These are phyloP conservation scores for Drosophila cardini DNA, from an alignment of 1,140 invertebrate genomes.

Conservation along the genomic window DNA sequence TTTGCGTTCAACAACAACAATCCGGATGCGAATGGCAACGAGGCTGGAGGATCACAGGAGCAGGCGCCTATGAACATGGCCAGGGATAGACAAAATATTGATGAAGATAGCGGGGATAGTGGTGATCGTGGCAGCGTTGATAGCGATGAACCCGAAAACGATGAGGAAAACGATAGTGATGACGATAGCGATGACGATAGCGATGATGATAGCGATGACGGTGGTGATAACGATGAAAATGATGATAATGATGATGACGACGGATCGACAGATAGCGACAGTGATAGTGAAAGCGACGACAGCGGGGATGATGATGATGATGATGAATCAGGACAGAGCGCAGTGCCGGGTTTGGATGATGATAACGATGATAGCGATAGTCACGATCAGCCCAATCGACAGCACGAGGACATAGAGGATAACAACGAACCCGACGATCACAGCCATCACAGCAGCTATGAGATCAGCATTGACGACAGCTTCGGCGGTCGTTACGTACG, in stretches of 20 bases:
- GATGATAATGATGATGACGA: background rate
- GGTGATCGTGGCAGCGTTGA: background rate
- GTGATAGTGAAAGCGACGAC: background rate
- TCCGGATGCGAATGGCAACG: slow-evolving; percentile 38
- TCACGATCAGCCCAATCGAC: slow-evolving; percentile 30
- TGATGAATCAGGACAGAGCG: background rate
- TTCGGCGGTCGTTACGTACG: slow-evolving; percentile 67
- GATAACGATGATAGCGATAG: slow-evolving; percentile 70
- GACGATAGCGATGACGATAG: background rate
- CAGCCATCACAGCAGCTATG: slow-evolving; percentile 73
- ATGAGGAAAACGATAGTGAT: background rate
- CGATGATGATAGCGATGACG: background rate
- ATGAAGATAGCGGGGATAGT: background rate
- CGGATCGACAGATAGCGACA: background rate
- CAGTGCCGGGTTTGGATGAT: background rate
- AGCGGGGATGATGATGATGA: background rate
- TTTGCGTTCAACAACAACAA: slow-evolving; percentile 76
- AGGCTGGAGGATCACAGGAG: background rate
- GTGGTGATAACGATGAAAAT: background rate
- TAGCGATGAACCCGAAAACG: background rate
- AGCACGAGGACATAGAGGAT: background rate
- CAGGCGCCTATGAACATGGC: background rate
- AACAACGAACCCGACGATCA: slow-evolving; percentile 18
- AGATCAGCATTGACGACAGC: slow-evolving; percentile 75
- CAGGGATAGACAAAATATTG: background rate